Evolutionary conservation across 2,888 invertebrate genomes (phyloP), one percentile per base, ranked within the genome.

Genomic region (Parascotia fuliginaria): DNA sequence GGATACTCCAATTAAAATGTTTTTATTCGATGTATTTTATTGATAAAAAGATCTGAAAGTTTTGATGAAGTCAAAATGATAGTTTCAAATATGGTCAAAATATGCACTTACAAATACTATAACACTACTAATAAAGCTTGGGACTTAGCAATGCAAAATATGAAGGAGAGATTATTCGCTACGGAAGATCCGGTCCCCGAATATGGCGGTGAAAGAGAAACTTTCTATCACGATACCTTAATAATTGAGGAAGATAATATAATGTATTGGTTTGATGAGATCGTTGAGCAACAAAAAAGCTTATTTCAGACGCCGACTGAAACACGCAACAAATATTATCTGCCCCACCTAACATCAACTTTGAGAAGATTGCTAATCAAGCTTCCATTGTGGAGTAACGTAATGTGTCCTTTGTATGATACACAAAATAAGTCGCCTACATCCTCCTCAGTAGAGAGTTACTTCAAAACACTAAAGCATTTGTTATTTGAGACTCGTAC

Each of bases 81-180:
- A 29, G 15, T 50, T 50, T 44, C 29, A 16, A 16, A 51, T 45
- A 38, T 51, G 31, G 32, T 51, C 16, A 51, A 51, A 51, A 51
- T 51, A 37, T 51, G 51, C 41, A 51, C 51, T 41, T 45, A 37
- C 45, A 51, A 51, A 51, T 51, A 51, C 37, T 19, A 45, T 42
- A 27, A 37, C 51, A 45, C 36, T 31, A 45, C 40, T 41, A 51
- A 51, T 51, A 41, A 51, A 51, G 41, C 50, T 51, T 51, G 50
- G 24, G 41, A 51, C 29, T 41, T 45, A 37, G 36, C 51, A 41
- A 45, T 51, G 51, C 37, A 51, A 42, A 38, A 51, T 38, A 41
- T 51, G 31, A 45, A 51, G 28, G 36, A 40, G 29, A 41, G 40
- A 41, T 51, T 51, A 32, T 40, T 51, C 32, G 41, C 36, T 36